A percentile compares a stretch with the other conserved stretches of the same genome.
phyloP scores from a whole-genome alignment of 2,113 vertebrate species.

The Chelonoidis abingdonii region DNA sequence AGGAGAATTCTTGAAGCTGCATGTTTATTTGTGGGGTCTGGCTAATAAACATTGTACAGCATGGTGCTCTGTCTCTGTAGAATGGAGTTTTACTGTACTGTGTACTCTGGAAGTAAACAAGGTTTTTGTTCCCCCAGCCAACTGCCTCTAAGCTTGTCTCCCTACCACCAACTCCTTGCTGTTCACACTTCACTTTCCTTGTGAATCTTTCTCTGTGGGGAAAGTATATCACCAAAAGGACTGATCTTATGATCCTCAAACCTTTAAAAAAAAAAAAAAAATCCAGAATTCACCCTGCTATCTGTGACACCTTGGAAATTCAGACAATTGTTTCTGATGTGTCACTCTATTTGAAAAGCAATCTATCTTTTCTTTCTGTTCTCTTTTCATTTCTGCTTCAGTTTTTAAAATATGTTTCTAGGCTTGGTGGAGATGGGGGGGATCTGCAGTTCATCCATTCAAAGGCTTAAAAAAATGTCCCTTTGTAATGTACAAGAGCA shows the following conservation, averaged over 20 bases:
- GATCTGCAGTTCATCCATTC: not conserved
- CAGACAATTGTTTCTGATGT: not conserved
- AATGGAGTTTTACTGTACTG: accelerated
- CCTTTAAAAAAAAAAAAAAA: not conserved
- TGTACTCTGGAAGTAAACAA: not conserved
- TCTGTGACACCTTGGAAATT: not conserved
- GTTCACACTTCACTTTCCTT: not conserved
- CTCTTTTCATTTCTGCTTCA: not conserved
- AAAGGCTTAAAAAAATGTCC: not conserved
- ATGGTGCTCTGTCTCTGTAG: not conserved
- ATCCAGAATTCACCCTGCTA: too few species aligned
- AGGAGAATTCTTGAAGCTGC: not conserved
- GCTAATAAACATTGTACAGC: not conserved
- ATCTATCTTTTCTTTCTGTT: not conserved
- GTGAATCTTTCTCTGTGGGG: not conserved
- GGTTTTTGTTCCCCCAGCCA: not conserved
- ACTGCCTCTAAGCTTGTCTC: not conserved
- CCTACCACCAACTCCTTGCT: not conserved
- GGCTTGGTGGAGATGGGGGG: not conserved
- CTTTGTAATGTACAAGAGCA: not conserved
- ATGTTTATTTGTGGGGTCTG: not conserved
- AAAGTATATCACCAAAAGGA: accelerated
- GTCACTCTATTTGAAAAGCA: not conserved
- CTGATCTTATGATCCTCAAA: not conserved
- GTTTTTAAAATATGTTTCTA: not conserved